Evolutionary conservation across 2,797 vertebrate genomes (phyloP).

Genomic region (Tauraco hartlaubi): DNA sequence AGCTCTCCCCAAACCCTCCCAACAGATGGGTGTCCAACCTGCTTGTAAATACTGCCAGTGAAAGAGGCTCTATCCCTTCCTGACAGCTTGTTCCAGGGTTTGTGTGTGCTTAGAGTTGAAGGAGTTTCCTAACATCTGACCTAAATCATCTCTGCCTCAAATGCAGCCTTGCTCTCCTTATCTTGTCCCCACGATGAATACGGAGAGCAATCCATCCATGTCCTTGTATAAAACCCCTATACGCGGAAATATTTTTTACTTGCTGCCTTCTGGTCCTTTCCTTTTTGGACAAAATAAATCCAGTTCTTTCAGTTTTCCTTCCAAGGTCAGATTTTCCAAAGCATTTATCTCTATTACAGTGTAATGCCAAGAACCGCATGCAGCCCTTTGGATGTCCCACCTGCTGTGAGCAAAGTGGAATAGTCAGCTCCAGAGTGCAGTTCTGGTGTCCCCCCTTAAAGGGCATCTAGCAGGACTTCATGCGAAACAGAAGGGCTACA

Average conservation of each 20-base stretch:
- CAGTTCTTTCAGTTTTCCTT: not conserved
- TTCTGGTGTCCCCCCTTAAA: not conserved
- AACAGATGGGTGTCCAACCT: conserved; percentile 69
- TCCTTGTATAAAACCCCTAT: not conserved
- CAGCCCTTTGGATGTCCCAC: not conserved
- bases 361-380: fast-evolving
- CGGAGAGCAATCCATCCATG: not conserved
- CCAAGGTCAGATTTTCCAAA: conserved; percentile 19
- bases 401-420: not conserved
- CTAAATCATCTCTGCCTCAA: conserved; percentile 31
- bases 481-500: not conserved
- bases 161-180: not conserved
- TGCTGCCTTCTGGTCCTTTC: not conserved
- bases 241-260: not conserved
- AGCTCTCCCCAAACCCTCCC: not conserved
- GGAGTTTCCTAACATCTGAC: conserved; percentile 42
- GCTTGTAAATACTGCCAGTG: conserved; percentile 60
- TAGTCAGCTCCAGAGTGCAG: not conserved
- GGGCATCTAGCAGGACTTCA: not conserved
- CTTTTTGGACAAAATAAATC: not conserved
- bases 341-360: not conserved
- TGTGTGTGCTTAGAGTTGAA: conserved; percentile 11
- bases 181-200: not conserved
- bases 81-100: conserved; percentile 5
- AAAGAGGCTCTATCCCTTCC: not conserved